Evolutionary conservation across 1,140 invertebrate genomes (phyloP).

Genomic region (Philopotamus ludificatus): DNA sequence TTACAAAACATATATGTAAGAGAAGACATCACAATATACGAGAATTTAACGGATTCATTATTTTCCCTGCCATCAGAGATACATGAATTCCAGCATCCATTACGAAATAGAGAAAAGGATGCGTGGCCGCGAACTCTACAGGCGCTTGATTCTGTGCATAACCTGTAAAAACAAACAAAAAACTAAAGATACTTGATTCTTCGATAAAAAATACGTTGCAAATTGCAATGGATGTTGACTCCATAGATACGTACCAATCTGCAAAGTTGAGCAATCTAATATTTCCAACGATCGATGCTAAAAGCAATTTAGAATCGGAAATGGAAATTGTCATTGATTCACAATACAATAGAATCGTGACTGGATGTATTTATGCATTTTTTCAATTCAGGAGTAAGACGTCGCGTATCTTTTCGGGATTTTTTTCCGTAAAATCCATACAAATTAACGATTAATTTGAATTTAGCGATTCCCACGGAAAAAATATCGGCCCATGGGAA

Average conservation of each 20-base stretch:
- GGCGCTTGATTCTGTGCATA: conserved; percentile 54
- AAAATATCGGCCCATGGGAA: conserved; percentile 9
- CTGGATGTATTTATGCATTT: conserved; percentile 6
- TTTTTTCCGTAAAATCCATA: no score
- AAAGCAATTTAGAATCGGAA: conserved; percentile 12
- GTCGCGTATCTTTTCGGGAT: neutral
- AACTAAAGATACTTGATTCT: no score
- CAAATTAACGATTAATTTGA: neutral
- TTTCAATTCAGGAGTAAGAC: conserved; percentile 3
- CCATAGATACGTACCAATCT: no score
- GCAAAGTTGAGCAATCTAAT: no score
- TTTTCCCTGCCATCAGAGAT: conserved; percentile 73
- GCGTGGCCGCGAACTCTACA: conserved; percentile 70
- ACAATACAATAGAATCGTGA: conserved; percentile 17
- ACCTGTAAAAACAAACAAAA: conserved; percentile 43
- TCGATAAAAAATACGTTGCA: no score
- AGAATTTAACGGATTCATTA: conserved; percentile 77
- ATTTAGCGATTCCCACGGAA: neutral
- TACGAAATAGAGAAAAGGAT: conserved; percentile 80
- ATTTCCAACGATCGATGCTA: neutral
- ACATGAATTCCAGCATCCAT: conserved; percentile 75
- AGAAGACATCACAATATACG: conserved; percentile 57
- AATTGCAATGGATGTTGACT: no score
- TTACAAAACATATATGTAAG: no score
- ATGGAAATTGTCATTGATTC: conserved; percentile 12